Base-by-base conservation (phyloP, 2,888 invertebrate genomes). In the Amphipoea oculea region DNA sequence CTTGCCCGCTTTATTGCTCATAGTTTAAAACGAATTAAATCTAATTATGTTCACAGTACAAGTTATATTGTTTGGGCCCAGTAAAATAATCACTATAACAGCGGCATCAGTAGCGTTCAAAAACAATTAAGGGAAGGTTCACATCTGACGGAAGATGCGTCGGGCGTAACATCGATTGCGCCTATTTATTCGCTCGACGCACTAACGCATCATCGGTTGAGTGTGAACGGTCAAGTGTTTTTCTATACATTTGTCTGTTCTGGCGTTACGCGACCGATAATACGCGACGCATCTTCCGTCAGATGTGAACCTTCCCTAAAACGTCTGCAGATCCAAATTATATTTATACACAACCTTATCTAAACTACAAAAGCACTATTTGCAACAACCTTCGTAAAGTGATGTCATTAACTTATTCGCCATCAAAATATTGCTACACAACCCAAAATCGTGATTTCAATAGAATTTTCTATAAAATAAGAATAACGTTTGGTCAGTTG, bases 401-500 rank as follows among this genome's bases (percentile, higher is more conserved):
- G 14, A 40, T 60, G 17, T 57, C 57, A 48, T 0, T 14, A 54
- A 73, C 68, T 12, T 17, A 57, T 66, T 51, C 7, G 7, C 40
- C 23, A 48, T 68, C 23, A 71, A 63, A 71, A 12, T 45, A 57
- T 23, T 62, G 60, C 51, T n/a, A 70, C 63, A 80, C 66, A 67
- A 82, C 51, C 36, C 14, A 68, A 69, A 42, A 0, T 5, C 7
- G 54, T 60, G 57, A 63, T 70, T 77, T 73, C 17, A 83, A 71
- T 60, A 74, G 36, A 75, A 86, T 77, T 80, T 66, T 75, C 84
- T 11, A 9, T 60, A 65, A 67, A 81, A 69, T 20, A 63, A 40
- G 11, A 40, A 42, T 29, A n/a, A 70, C 0, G 12, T 72, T 74
- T 83, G 84, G 84, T 86, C 86, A 76, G 65, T 74, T 76, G 67